Base-by-base conservation (phyloP, 2,113 vertebrate genomes). In the Peromyscus californicus region DNA sequence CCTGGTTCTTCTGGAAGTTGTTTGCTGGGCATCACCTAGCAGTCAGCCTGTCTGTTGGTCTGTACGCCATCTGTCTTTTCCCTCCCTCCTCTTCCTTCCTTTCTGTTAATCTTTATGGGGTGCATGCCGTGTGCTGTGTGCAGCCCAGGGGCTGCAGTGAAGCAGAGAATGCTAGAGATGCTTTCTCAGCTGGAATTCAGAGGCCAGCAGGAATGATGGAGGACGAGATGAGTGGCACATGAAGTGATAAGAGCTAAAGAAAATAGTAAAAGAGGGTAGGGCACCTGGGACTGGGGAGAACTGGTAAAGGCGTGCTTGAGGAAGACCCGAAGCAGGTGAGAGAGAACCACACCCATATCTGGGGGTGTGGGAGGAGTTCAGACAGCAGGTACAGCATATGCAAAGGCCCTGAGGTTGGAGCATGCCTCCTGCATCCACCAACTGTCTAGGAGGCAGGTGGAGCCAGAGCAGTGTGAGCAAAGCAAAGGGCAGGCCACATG, bases 401-500 rank as follows among this genome's bases (percentile, higher is more conserved):
- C 69, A 91, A 65, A 78, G 80, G 70, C 36, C 84, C 75, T 67
- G 79, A 48, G 95, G 88, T 24, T 65, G 2, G 19, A 22, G 33
- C 22, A 26, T 1, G 0, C 17, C 51, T 31, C 0, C 17, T 51
- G 7, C 45, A 21, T 54, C 76, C 29, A n/a, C 21, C 45, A 48
- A 15, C 48, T 67, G 67, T 7, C 72, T n/a, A 76, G 51, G 89
- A 74, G 24, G 36, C 51, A 8, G 7, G 11, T 10, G 9, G 48
- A 80, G 22, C 72, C 11, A 26, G 84, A 72, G 67, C 48, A 8
- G 48, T n/a, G 90, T 2, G 4, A 6, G 19, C 57, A 12, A 17
- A 3, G 45, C 21, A 19, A 31, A 39, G 61, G 15, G 39, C 16
- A 16, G 48, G 3, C 2, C 5, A 0, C 11, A 7, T 39, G 39